Conservation (phyloP, 2,113 vertebrate species). For the Nannospalax galili region DNA sequence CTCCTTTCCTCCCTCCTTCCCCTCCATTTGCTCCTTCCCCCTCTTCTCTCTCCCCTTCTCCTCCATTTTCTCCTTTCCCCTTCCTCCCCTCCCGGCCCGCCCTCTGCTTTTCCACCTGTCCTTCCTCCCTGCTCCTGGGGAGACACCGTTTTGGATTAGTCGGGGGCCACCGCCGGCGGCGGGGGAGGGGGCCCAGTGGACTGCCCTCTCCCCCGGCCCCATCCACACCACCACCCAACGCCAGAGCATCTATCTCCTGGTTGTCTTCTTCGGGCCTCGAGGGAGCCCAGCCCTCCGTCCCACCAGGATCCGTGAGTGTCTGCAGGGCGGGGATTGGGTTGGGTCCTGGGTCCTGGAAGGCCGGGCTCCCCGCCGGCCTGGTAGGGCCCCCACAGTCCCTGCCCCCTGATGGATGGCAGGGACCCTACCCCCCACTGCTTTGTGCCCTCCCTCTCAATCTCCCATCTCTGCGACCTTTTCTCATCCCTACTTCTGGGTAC, state of each 20-base stretch:
- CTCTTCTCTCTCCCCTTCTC: slow-evolving; percentile 66
- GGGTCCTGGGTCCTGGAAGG: slow-evolving; percentile 66
- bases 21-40: slow-evolving; percentile 73
- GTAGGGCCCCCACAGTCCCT: not conserved
- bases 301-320: slow-evolving; percentile 83
- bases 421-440: slow-evolving; percentile 10
- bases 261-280: slow-evolving; percentile 69
- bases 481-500: slow-evolving; percentile 24
- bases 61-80: slow-evolving; percentile 76
- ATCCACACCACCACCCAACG: slow-evolving; percentile 67
- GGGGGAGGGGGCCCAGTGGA: slow-evolving; percentile 75
- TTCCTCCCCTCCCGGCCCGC: slow-evolving; percentile 54
- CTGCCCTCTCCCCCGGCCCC: slow-evolving; percentile 77
- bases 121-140: slow-evolving; percentile 57
- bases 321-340: slow-evolving; percentile 72
- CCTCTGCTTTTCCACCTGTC: slow-evolving; percentile 73
- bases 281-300: slow-evolving; percentile 80
- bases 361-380: not conserved
- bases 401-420: fast-evolving
- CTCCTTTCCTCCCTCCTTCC: slow-evolving; percentile 68
- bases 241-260: slow-evolving; percentile 43
- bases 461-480: not conserved
- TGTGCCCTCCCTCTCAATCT: not conserved
- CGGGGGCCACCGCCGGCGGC: slow-evolving; percentile 58
- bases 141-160: slow-evolving; percentile 71